Percentiles rank a stretch among this genome's conserved stretches.
These are phyloP conservation scores for Globodera rostochiensis DNA, from an alignment of 1,140 invertebrate species.

Conservation along the genomic window DNA sequence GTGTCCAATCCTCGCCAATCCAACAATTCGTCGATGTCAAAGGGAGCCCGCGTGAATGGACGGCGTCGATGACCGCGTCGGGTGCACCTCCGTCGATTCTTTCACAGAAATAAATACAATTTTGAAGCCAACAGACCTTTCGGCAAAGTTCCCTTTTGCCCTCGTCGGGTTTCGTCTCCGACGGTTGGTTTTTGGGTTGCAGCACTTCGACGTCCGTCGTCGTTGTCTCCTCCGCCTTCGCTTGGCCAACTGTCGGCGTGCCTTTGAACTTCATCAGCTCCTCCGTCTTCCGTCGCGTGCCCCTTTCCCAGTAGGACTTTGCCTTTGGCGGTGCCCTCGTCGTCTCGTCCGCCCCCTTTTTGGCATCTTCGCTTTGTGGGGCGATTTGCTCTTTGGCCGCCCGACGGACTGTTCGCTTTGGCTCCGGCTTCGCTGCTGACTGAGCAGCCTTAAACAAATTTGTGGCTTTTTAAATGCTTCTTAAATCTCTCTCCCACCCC, in stretches of 20 bases:
- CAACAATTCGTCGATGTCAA: slow-evolving; percentile 51
- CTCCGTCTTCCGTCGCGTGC: slow-evolving; percentile 29
- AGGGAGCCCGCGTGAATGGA: slow-evolving; percentile 40
- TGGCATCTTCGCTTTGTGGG: slow-evolving; percentile 15
- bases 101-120: background rate
- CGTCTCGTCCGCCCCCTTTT: slow-evolving; percentile 18
- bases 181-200: background rate
- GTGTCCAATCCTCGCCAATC: slow-evolving; percentile 44
- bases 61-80: slow-evolving; percentile 14
- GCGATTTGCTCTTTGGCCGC: slow-evolving; percentile 19
- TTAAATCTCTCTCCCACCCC: background rate
- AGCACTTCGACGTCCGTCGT: background rate
- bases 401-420: slow-evolving; percentile 31
- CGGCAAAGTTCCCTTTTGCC: background rate
- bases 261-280: slow-evolving; percentile 29
- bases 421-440: slow-evolving; percentile 15
- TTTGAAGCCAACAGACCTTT: background rate
- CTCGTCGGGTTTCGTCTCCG: background rate
- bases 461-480: background rate
- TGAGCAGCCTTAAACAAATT: background rate
- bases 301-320: slow-evolving; percentile 25
- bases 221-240: background rate
- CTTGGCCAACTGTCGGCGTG: background rate
- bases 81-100: slow-evolving; percentile 24
- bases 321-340: slow-evolving; percentile 12